These are phyloP conservation scores for Lethenteron camtschaticum DNA, from an alignment of 2,113 vertebrate genomes.

Conservation along the genomic window DNA sequence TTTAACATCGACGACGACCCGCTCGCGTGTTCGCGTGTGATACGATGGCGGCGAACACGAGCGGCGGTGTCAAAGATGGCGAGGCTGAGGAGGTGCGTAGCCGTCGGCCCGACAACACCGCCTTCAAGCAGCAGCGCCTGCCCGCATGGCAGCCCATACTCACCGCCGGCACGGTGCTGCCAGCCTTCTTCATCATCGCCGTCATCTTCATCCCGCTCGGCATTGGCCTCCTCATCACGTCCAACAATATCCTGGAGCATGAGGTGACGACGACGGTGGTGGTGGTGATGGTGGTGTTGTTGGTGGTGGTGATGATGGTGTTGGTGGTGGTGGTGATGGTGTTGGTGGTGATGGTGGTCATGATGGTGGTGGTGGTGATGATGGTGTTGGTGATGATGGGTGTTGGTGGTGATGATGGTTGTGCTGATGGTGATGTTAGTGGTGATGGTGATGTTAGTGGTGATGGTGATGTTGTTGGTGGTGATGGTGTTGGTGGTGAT, in stretches of 20 bases:
- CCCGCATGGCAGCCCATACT: conserved; percentile 92
- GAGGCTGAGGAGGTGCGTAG: conserved; percentile 22
- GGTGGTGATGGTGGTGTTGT: too few species aligned
- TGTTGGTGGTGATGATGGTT: too few species aligned
- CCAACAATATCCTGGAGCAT: conserved; percentile 77
- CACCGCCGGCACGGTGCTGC: conserved; percentile 70
- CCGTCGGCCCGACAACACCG: conserved; percentile 58
- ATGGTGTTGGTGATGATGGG: too few species aligned
- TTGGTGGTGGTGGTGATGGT: too few species aligned
- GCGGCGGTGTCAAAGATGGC: conserved; percentile 16
- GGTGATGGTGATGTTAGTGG: too few species aligned
- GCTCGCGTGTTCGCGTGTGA: too few species aligned
- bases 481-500: too few species aligned
- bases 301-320: conserved; percentile 21
- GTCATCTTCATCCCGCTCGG: conserved; percentile 90
- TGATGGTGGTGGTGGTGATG: too few species aligned
- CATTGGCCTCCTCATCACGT: conserved; percentile 80
- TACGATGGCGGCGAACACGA: conserved; percentile 3
- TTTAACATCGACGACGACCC: too few species aligned
- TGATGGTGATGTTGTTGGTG: neutral
- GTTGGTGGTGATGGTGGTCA: too few species aligned
- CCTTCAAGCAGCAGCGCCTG: conserved; percentile 77
- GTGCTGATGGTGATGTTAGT: too few species aligned
- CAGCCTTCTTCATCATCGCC: conserved; percentile 81
- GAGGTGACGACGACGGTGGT: conserved; percentile 30